Evolutionary conservation across 1,140 invertebrate genomes (phyloP), one percentile per base, ranked within the genome.

Genomic region (Thaumatotibia leucotreta): DNA sequence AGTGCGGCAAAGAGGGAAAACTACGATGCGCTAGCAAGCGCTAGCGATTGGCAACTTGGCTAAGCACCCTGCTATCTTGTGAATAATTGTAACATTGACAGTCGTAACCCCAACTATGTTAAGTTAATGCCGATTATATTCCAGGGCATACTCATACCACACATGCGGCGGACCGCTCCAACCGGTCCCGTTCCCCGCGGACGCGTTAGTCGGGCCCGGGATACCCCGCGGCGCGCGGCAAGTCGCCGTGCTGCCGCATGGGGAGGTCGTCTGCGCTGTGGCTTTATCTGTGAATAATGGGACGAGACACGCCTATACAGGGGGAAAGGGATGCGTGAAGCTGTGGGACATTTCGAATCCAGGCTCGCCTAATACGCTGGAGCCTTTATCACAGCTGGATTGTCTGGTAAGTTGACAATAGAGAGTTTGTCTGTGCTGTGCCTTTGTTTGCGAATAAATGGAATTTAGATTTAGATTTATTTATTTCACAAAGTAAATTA

Each of bases 301-400:
- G 35, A 97, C 97, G 65, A 95, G 97, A 86, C 97, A 98, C 88
- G 97, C 99, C 4, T 99, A 99, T 91, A 99, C 98, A 10, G 98
- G 98, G n/a, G 98, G 98, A 63, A 99, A 99, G 91, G 98, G 98
- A 52, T 99, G 98, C 92, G 98, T 99, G 52, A 99, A 99, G 92
- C 96, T 99, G n/a, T 97, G 95, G 96, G 96, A 97, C 81, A 96
- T 98, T 75, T 96, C 95, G 79, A 96, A 97, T 79, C 95, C 96
- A 2, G 95, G 93, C 10, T 93, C 93, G 45, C 96, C 97, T 72
- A 95, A 93, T 83, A 73, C 73, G 2, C 45, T 82, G 0, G 85
- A 88, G 22, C 97, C 97, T 4, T 94, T 99, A 1, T 97, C 97
- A 67, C 97, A 98, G 86, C 89, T 99, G 52, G 97, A 99, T 89